A percentile compares a stretch with the other conserved stretches of the same genome.
Conservation (phyloP, 2,888 invertebrate species). For the Dysmachus trigonus region DNA sequence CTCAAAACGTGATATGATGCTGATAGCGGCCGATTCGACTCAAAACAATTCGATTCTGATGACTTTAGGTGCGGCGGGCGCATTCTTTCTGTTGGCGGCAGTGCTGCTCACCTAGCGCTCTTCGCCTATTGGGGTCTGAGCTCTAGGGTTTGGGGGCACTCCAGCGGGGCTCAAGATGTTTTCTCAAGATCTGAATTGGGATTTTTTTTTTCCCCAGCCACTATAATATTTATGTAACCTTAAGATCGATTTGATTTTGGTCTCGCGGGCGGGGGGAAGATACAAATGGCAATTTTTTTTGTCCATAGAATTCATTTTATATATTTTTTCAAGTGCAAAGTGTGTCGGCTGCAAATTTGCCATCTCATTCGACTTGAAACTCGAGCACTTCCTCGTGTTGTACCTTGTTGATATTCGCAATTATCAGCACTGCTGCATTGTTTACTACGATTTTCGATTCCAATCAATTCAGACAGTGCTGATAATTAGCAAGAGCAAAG, state of each 20-base stretch:
- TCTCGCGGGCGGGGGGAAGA: not conserved
- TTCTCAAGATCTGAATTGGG: not conserved
- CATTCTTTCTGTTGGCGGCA: not conserved
- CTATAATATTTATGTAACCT: not conserved
- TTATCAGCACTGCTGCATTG: constrained; percentile 14
- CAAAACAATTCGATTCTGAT: constrained; percentile 17
- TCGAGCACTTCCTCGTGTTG: constrained; percentile 4
- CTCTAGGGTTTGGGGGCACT: not conserved
- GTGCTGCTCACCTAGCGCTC: not conserved
- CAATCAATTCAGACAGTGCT: not conserved
- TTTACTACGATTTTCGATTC: constrained; percentile 16
- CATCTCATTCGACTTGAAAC: constrained; percentile 12
- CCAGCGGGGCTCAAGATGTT: not conserved
- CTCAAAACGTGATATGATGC: constrained; percentile 41
- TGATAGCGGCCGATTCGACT: constrained; percentile 19
- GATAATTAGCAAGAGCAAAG: constrained; percentile 7
- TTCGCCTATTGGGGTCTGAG: not conserved
- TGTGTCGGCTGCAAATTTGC: not conserved
- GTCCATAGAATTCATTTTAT: not conserved
- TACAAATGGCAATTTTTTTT: not conserved
- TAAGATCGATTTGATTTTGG: not conserved
- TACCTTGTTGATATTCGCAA: constrained; percentile 19
- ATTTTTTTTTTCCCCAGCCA: not conserved
- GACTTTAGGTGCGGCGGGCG: not conserved
- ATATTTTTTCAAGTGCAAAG: not conserved